Percentiles rank a stretch among this genome's conserved stretches.
These are phyloP conservation scores for Callyntrura guangdongensis DNA, from an alignment of 2,888 invertebrate genomes.

Conservation along the genomic window DNA sequence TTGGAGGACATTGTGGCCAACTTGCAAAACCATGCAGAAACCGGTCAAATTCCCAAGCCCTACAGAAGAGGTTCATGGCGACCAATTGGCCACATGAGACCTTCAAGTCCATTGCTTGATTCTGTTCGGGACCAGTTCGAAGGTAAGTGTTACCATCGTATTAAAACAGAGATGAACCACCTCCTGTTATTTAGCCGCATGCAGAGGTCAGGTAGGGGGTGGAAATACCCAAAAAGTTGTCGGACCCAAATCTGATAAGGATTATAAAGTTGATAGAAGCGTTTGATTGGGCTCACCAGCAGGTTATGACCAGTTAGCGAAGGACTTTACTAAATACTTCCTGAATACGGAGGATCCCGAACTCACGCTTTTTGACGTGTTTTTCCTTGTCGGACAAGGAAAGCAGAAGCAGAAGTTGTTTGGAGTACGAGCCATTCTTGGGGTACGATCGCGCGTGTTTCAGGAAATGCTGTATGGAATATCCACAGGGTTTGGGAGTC, in stretches of 20 bases:
- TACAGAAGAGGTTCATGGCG: conserved; percentile 96
- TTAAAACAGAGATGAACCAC: conserved; percentile 29
- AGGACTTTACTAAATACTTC: conserved; percentile 96
- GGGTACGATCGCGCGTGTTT: conserved; percentile 96
- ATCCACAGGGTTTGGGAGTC: conserved; percentile 96
- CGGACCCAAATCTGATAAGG: conserved; percentile 52
- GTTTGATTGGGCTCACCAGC: conserved; percentile 82
- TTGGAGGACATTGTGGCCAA: conserved; percentile 97
- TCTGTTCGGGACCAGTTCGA: conserved; percentile 97
- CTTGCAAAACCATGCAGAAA: conserved; percentile 97
- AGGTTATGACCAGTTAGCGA: conserved; percentile 96
- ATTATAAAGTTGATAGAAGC: conserved; percentile 81
- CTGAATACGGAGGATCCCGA: conserved; percentile 93
- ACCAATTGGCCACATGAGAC: conserved; percentile 92
- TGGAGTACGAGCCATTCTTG: conserved; percentile 96
- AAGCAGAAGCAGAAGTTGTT: conserved; percentile 96
- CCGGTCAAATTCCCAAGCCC: conserved; percentile 98
- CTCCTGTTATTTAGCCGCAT: background rate
- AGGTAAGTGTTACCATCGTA: conserved; percentile 85
- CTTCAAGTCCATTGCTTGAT: conserved; percentile 96
- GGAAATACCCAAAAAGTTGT: background rate
- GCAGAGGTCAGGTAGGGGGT: conserved; percentile 3
- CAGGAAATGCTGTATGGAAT: conserved; percentile 98
- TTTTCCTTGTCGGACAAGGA: conserved; percentile 96
- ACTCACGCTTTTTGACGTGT: conserved; percentile 94